A percentile compares a stretch with the other conserved stretches of the same genome.
phyloP scores from a whole-genome alignment of 1,140 invertebrate species.

The Drosophila melanogaster region DNA sequence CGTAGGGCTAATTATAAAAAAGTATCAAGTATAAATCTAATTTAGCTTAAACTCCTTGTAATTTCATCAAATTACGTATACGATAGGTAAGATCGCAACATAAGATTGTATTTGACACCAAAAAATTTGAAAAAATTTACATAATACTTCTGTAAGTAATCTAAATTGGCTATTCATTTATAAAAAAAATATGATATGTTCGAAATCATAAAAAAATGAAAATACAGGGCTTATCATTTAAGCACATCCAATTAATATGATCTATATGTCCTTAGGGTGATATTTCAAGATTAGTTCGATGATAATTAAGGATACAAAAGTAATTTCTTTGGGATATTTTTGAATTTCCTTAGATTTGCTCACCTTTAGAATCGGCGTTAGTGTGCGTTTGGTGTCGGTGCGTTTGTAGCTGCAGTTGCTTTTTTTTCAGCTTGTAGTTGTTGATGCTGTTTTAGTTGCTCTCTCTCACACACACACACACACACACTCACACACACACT shows the following conservation, averaged over 20 bases:
- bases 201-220: too few relatives aligned
- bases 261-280: not conserved
- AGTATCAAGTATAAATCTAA: too few relatives aligned
- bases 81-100: not conserved
- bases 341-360: not conserved
- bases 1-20: too few relatives aligned
- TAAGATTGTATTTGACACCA: not conserved
- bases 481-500: constrained; percentile 25
- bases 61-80: not conserved
- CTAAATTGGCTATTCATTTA: not conserved
- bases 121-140: too few relatives aligned
- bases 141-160: too few relatives aligned
- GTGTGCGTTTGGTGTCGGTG: constrained; percentile 12
- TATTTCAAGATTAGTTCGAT: not conserved
- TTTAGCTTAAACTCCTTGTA: too few relatives aligned
- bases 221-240: not conserved
- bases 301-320: not conserved
- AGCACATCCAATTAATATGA: not conserved
- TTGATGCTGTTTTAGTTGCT: constrained; percentile 23
- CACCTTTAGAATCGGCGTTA: constrained; percentile 8
- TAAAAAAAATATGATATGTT: too few relatives aligned
- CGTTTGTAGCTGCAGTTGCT: constrained; percentile 16
- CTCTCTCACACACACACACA: constrained; percentile 28
- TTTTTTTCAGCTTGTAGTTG: constrained; percentile 15
- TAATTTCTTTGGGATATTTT: not conserved